These are phyloP conservation scores for Anser brachyrhynchus DNA, from an alignment of 2,113 vertebrate genomes.

Conservation along the genomic window DNA sequence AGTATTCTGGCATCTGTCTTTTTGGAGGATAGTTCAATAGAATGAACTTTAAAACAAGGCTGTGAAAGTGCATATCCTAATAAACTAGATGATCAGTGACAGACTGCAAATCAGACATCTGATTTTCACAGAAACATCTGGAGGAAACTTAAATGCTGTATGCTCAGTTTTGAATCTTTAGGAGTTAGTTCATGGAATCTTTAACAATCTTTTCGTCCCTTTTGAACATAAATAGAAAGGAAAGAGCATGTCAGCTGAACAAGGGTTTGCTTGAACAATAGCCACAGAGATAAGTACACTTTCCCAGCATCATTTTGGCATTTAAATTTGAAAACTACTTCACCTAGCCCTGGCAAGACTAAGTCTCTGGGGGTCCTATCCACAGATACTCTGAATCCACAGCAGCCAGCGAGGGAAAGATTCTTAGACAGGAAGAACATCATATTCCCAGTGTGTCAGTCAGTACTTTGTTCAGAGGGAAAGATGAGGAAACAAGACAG, in stretches of 20 bases:
- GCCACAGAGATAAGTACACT: not conserved
- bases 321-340: not conserved
- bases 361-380: not conserved
- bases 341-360: not conserved
- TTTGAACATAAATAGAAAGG: not conserved
- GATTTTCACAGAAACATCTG: not conserved
- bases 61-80: not conserved
- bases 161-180: not conserved
- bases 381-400: not conserved
- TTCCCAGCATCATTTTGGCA: not conserved
- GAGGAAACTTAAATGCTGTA: not conserved
- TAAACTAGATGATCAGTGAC: not conserved
- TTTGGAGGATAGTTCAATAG: not conserved
- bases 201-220: not conserved
- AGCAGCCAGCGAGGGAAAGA: not conserved
- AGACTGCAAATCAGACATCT: not conserved
- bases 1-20: not conserved
- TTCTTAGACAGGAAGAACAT: not conserved
- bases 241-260: not conserved
- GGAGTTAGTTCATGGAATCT: not conserved
- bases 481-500: conserved; percentile 16
- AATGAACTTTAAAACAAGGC: not conserved
- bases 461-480: not conserved
- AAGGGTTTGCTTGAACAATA: not conserved
- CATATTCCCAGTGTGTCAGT: not conserved